Percentiles rank a stretch among this genome's conserved stretches.
These are phyloP conservation scores for Prionailurus bengalensis DNA, from an alignment of 2,113 vertebrate species.

Conservation along the genomic window DNA sequence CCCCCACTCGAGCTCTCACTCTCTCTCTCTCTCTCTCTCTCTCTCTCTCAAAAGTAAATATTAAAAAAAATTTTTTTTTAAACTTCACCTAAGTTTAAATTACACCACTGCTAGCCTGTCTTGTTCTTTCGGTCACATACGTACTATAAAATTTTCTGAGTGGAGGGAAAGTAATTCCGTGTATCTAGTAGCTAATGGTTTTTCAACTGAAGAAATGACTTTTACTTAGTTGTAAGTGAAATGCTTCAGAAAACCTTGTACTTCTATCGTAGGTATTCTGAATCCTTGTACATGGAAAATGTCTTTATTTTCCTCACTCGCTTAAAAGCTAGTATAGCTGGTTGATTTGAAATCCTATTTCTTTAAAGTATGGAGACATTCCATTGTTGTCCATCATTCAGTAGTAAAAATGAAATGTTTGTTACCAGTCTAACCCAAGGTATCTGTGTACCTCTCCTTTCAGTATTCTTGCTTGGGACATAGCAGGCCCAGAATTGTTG, in stretches of 20 bases:
- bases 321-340: background rate
- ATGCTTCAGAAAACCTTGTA: background rate
- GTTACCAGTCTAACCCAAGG: background rate
- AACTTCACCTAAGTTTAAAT: constrained; percentile 14
- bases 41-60: too few species aligned
- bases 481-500: background rate
- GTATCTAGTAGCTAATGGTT: background rate
- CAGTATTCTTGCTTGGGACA: background rate
- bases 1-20: too few species aligned
- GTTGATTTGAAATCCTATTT: background rate
- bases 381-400: background rate
- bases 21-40: too few species aligned
- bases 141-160: background rate
- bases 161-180: background rate
- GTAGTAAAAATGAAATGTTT: background rate
- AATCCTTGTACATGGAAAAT: background rate
- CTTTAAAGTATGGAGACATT: background rate
- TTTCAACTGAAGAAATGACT: background rate
- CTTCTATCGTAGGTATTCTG: background rate
- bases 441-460: background rate
- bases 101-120: background rate
- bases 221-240: background rate
- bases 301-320: background rate
- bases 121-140: background rate
- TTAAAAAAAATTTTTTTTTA: too few species aligned